Base-by-base conservation (phyloP, 2,888 invertebrate species). In the Paralinhomoeus sp. region DNA sequence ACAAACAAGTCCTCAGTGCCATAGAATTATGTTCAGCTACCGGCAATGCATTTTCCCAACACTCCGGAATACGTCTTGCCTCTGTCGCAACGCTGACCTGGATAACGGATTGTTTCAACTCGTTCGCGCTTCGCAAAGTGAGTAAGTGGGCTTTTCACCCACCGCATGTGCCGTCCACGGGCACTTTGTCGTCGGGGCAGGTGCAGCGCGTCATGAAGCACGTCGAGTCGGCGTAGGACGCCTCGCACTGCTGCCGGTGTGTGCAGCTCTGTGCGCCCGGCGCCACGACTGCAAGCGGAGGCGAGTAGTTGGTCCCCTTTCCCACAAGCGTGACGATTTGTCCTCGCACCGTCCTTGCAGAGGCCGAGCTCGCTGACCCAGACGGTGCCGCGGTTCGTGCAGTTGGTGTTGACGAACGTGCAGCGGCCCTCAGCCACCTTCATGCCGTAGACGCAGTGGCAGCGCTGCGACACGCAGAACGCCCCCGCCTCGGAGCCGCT, bases 111-210 rank as follows among this genome's bases (percentile, higher is more conserved):
- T 13, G 22, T 21, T 34, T 34, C n/a, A 22, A 17, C 5, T 39
- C 24, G 17, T 12, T 17, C 12, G 12, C 21, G 5, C n/a, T 7
- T 39, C 9, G 39, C 13, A 12, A 21, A 39, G 9, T 23, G 7
- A 23, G 23, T 15, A 39, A 15, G 9, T 22, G 18, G 7, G 9
- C 5, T 5, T 27, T 27, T 9, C 5, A 27, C 41, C 41, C 24
- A 48, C 48, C 61, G 45, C 61, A 61, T 2, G 61, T 61, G 31
- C 61, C 61, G 42, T 61, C 61, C 24, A 56, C 56, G 2, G 61
- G 54, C 9, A 57, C 50, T 23, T 51, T 41, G 17, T 49, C 48
- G 2, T 49, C 44, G 2, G 61, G 61, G 33, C 61, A 61, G 21
- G 52, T 49, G 42, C 61, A 61, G 5, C 53, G 55, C 41, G 55